Percentiles rank a stretch among this genome's conserved stretches.
Evolutionary conservation across 2,113 vertebrate genomes (phyloP).

Genomic region (Clarias macrocephalus): DNA sequence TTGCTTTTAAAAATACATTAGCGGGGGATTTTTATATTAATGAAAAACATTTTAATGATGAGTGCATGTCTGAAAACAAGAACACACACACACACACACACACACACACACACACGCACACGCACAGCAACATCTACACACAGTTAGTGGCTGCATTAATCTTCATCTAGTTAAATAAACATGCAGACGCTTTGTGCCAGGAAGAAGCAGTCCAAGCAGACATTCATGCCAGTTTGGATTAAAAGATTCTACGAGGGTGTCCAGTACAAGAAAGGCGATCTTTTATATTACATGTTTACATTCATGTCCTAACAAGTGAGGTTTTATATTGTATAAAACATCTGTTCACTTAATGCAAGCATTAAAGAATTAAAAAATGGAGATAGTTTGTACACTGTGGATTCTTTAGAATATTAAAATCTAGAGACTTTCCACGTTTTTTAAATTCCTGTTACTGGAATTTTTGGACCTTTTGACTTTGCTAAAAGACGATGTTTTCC

Average conservation of each 20-base stretch:
- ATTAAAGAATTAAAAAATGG: no score
- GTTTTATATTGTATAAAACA: background rate
- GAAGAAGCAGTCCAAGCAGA: background rate
- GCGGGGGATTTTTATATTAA: slow-evolving; percentile 17
- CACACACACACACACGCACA: no score
- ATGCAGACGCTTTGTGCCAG: background rate
- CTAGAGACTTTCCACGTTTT: no score
- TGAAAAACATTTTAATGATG: background rate
- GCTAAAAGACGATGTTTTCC: no score
- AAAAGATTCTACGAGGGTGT: background rate
- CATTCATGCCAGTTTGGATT: background rate
- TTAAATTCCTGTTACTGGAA: no score
- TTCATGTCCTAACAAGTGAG: background rate
- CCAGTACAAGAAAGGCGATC: background rate
- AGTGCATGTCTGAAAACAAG: background rate
- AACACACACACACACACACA: slow-evolving; percentile 6
- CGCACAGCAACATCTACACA: background rate
- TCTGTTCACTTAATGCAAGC: background rate
- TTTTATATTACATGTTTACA: background rate
- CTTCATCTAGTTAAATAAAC: slow-evolving; percentile 25
- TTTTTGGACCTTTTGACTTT: no score
- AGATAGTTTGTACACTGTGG: background rate
- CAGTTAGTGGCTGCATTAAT: background rate
- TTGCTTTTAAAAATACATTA: slow-evolving; percentile 3
- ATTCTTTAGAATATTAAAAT: background rate